A percentile compares a stretch with the other conserved stretches of the same genome.
phyloP scores from a whole-genome alignment of 2,113 vertebrate species.

The Shinisaurus crocodilurus region DNA sequence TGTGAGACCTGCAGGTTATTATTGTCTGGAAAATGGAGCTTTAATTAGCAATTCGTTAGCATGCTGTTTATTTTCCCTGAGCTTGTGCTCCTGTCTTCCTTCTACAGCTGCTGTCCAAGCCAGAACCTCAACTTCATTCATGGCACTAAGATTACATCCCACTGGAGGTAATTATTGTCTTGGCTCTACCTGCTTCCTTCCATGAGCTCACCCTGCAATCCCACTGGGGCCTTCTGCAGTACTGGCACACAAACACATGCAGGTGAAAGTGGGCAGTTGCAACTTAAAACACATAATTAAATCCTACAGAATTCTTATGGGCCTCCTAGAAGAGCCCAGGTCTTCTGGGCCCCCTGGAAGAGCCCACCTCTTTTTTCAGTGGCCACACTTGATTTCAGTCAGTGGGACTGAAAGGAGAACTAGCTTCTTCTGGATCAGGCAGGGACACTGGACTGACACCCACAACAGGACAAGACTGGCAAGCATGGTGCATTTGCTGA shows the following conservation, averaged over 20 bases:
- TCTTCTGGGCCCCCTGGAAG: no score
- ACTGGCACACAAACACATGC: slow-evolving; percentile 3
- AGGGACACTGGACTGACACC: not conserved
- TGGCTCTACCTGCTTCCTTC: slow-evolving; percentile 32
- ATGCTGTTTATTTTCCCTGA: slow-evolving; percentile 33
- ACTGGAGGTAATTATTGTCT: slow-evolving; percentile 12
- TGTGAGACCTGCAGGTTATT: slow-evolving; percentile 28
- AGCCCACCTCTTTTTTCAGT: not conserved
- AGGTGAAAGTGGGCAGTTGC: not conserved
- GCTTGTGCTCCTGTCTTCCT: not conserved
- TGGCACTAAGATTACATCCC: slow-evolving; percentile 15
- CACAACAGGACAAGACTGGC: not conserved
- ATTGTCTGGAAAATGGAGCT: slow-evolving; percentile 41
- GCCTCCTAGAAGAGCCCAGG: not conserved
- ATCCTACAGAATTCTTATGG: not conserved
- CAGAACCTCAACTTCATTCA: slow-evolving; percentile 34
- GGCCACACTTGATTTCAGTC: not conserved
- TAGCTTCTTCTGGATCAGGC: not conserved
- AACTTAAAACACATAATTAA: not conserved
- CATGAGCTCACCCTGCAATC: slow-evolving; percentile 33
- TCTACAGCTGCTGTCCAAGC: slow-evolving; percentile 1
- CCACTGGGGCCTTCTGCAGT: not conserved
- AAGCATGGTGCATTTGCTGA: no score
- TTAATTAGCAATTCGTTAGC: slow-evolving; percentile 42
- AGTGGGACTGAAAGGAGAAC: not conserved